A percentile compares a stretch with the other conserved stretches of the same genome.
phyloP scores from a whole-genome alignment of 2,888 invertebrate genomes.

The Synanthedon myopaeformis region DNA sequence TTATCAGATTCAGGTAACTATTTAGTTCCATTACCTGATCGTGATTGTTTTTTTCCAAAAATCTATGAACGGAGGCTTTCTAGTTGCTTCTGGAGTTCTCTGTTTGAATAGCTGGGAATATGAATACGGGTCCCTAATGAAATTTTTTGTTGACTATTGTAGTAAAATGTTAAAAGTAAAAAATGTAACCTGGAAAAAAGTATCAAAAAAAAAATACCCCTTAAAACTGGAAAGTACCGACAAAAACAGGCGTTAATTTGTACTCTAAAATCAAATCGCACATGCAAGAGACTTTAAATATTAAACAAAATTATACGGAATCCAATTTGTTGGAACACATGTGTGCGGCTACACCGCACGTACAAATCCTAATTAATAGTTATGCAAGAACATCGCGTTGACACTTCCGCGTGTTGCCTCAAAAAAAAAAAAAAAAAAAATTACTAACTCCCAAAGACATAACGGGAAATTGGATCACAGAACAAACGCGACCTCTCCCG shows the following conservation, averaged over 20 bases:
- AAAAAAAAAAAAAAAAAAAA: slow-evolving; percentile 15
- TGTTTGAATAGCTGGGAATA: too few relatives aligned
- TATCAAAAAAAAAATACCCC: too few relatives aligned
- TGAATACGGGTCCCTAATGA: too few relatives aligned
- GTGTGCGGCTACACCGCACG: slow-evolving; percentile 24
- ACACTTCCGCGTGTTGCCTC: slow-evolving; percentile 39
- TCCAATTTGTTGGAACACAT: not conserved
- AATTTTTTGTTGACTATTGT: too few relatives aligned
- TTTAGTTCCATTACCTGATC: too few relatives aligned
- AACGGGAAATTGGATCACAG: slow-evolving; percentile 68
- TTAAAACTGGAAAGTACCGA: too few relatives aligned
- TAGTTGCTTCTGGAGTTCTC: too few relatives aligned
- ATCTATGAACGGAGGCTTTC: too few relatives aligned
- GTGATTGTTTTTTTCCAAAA: too few relatives aligned
- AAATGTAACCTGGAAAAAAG: too few relatives aligned
- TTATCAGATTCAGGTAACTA: too few relatives aligned
- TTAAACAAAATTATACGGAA: not conserved
- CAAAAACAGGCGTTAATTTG: not conserved
- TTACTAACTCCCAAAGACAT: slow-evolving; percentile 65
- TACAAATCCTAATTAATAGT: slow-evolving; percentile 56
- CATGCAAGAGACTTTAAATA: not conserved
- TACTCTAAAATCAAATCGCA: not conserved
- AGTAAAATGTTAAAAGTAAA: too few relatives aligned
- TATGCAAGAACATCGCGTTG: slow-evolving; percentile 41
- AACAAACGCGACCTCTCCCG: slow-evolving; percentile 45